Percentiles rank a stretch among this genome's conserved stretches.
Conservation (phyloP, 2,888 invertebrate genomes). For the Rhabditoides inermis region DNA sequence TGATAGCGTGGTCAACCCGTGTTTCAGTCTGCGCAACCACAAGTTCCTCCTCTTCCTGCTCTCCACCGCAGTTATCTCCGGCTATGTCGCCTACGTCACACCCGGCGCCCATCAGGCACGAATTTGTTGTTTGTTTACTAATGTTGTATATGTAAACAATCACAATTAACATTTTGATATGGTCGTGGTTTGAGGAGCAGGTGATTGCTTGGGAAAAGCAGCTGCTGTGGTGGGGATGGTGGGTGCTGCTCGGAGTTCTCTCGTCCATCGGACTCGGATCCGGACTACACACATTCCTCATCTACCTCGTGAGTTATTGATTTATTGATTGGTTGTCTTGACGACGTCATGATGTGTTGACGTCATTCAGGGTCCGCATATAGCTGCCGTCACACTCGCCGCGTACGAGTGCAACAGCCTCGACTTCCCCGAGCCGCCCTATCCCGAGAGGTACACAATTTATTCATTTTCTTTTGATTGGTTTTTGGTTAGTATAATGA, state of each 20-base stretch:
- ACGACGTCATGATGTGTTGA: background rate
- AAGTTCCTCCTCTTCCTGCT: slow-evolving; percentile 28
- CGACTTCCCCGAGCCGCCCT: slow-evolving; percentile 92
- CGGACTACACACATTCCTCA: slow-evolving; percentile 92
- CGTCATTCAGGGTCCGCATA: slow-evolving; percentile 75
- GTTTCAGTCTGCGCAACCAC: slow-evolving; percentile 51
- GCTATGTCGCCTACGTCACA: slow-evolving; percentile 48
- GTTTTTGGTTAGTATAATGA: no score
- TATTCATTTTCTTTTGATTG: background rate
- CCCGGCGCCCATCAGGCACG: slow-evolving; percentile 53
- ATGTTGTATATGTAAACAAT: background rate
- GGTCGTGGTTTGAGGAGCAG: slow-evolving; percentile 8
- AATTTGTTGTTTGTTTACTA: background rate
- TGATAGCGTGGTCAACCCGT: background rate
- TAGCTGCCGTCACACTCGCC: slow-evolving; percentile 92
- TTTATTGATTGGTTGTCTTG: background rate
- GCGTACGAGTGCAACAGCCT: slow-evolving; percentile 91
- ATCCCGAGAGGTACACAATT: slow-evolving; percentile 68
- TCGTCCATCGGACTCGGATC: slow-evolving; percentile 95
- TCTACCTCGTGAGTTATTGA: slow-evolving; percentile 66
- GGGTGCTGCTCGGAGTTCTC: slow-evolving; percentile 84
- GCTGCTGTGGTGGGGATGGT: slow-evolving; percentile 65
- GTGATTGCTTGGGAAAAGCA: slow-evolving; percentile 45
- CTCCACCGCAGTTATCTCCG: slow-evolving; percentile 24
- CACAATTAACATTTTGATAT: slow-evolving; percentile 6